Percentiles rank a stretch among this genome's conserved stretches.
Conservation (phyloP, 1,140 invertebrate species). For the Drosophila leontia region DNA sequence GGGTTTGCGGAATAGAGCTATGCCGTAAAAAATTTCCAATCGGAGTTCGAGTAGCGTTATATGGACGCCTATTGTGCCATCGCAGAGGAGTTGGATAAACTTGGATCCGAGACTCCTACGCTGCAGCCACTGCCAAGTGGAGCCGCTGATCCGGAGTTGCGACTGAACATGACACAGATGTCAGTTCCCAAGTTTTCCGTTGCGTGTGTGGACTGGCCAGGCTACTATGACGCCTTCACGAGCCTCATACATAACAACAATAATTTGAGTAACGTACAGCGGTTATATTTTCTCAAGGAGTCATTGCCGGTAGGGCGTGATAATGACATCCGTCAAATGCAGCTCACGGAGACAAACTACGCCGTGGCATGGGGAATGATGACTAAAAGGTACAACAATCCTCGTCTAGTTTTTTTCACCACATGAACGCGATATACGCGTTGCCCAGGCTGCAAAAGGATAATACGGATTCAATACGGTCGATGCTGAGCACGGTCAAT, state of each 20-base stretch:
- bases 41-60: neutral
- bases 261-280: no score
- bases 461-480: no score
- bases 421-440: no score
- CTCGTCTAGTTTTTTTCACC: neutral
- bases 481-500: no score
- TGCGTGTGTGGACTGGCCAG: neutral
- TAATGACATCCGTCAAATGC: constrained; percentile 2
- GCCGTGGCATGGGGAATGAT: neutral
- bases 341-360: neutral
- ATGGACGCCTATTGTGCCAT: neutral
- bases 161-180: neutral
- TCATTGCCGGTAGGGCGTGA: neutral
- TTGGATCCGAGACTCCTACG: neutral
- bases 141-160: neutral
- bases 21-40: neutral
- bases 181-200: neutral
- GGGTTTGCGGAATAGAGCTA: no score
- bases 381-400: neutral
- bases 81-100: neutral
- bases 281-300: no score
- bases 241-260: no score
- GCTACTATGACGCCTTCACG: no score
- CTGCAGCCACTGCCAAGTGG: neutral
- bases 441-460: no score